A percentile compares a stretch with the other conserved stretches of the same genome.
These are phyloP conservation scores for Sebastes cheni DNA, from an alignment of 2,797 vertebrate species.

Conservation along the genomic window DNA sequence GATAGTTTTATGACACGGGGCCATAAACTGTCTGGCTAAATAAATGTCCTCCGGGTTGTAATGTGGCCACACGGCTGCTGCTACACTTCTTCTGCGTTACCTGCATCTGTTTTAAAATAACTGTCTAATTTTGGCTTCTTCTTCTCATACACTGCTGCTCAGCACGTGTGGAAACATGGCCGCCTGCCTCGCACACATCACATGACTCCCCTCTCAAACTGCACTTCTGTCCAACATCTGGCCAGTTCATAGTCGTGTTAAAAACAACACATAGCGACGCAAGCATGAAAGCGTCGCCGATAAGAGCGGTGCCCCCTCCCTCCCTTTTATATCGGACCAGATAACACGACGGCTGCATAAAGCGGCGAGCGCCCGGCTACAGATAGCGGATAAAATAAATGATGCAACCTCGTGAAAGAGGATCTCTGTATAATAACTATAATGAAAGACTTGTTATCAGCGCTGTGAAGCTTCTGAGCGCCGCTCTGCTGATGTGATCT, in stretches of 20 bases:
- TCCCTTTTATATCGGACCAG: conserved; percentile 69
- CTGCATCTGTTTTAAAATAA: not conserved
- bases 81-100: conserved; percentile 3
- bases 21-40: conserved; percentile 57
- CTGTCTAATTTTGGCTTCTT: not conserved
- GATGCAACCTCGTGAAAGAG: conserved; percentile 76
- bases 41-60: conserved; percentile 42
- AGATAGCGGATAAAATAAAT: conserved; percentile 74
- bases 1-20: conserved; percentile 59
- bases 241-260: conserved; percentile 71
- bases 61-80: conserved; percentile 37
- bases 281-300: conserved; percentile 46
- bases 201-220: conserved; percentile 18
- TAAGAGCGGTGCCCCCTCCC: conserved; percentile 51
- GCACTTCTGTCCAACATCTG: conserved; percentile 87
- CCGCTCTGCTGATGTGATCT: conserved; percentile 67
- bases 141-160: conserved; percentile 41
- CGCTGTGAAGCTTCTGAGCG: conserved; percentile 63
- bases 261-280: conserved; percentile 27
- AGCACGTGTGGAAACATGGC: conserved; percentile 64
- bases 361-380: conserved; percentile 46
- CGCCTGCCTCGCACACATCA: conserved; percentile 62
- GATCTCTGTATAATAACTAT: conserved; percentile 69
- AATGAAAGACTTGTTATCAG: conserved; percentile 74
- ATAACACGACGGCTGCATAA: conserved; percentile 59